Base-by-base conservation (phyloP, 2,797 vertebrate genomes). In the Clamator glandarius region DNA sequence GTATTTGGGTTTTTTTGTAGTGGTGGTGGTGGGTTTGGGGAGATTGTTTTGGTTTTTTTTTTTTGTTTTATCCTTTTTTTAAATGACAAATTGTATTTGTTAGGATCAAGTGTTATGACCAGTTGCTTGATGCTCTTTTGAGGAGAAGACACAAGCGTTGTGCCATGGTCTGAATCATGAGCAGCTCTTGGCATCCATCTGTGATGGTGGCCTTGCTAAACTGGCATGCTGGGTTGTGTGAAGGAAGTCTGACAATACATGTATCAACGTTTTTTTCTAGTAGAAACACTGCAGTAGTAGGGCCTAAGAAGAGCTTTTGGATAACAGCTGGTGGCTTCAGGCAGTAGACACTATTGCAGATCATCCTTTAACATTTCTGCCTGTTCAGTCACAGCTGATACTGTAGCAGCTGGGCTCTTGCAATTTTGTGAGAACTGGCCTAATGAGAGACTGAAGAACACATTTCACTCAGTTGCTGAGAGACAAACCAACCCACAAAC, bases 401-500 rank as follows among this genome's bases (percentile, higher is more conserved):
- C 28, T 39, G n/a, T 24, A 83, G 75, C 68, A 92, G 75, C 75
- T 90, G 81, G 58, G 55, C 52, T 90, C 67, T 70, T 1, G 14
- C 50, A 87, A 26, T 89, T 85, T 76, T 89, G 61, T 64, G 57
- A 84, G 81, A 67, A 72, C 57, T 61, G 36, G 64, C 68, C 72
- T 93, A 89, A 94, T 33, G 61, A 96, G 82, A 94, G 61, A 33
- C 75, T 26, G 79, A 64, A 79, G 89, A 94, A 74, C 51, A 50
- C 29, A 87, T 89, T 92, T 87, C 64, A 58, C 57, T 85, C 64
- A 50, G 46, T 68, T 91, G 95, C 91, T 74, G 68, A 77, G 87
- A 93, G 92, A 94, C 75, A 89, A 87, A 87, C 50, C 57, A 92
- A 91, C 57, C 58, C 89, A 74, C 72, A 89, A 75, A 89, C 75